phyloP scores from a whole-genome alignment of 2,888 invertebrate species.

The Drosophila fungiperda region DNA sequence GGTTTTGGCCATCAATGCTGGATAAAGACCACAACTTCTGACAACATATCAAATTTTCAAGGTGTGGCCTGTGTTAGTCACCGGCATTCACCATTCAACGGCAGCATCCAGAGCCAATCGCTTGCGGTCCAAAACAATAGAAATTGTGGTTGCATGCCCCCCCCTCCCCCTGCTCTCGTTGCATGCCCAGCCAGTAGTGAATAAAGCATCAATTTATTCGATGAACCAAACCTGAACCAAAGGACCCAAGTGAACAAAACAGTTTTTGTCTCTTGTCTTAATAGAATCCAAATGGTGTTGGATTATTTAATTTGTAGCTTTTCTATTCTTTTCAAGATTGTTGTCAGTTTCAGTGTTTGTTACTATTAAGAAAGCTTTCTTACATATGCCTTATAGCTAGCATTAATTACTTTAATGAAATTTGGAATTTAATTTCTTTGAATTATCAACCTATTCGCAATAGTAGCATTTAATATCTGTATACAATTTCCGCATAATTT shows the following conservation, averaged over 20 bases:
- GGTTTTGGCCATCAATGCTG: background rate
- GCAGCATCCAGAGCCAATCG: background rate
- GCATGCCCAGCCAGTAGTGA: background rate
- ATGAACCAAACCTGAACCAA: background rate
- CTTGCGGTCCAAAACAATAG: background rate
- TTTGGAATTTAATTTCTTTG: background rate
- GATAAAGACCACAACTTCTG: background rate
- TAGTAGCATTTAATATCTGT: background rate
- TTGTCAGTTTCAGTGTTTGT: background rate
- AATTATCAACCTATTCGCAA: background rate
- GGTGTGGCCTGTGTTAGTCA: background rate
- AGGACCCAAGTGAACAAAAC: background rate
- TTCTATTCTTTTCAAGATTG: background rate
- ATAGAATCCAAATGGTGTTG: background rate
- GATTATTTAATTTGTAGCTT: background rate
- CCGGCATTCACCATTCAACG: background rate
- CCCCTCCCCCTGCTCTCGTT: too few species aligned
- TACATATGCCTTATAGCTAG: background rate
- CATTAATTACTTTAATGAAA: background rate
- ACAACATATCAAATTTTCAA: background rate
- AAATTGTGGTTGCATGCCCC: background rate
- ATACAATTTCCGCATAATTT: constrained; percentile 5
- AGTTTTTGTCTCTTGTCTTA: too few species aligned
- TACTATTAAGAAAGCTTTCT: background rate
- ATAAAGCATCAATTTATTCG: background rate